Evolutionary conservation across 30 jellyfish, hydroid and myxozoan genomes (phyloP).

Genomic region (Aurelia sp.): DNA sequence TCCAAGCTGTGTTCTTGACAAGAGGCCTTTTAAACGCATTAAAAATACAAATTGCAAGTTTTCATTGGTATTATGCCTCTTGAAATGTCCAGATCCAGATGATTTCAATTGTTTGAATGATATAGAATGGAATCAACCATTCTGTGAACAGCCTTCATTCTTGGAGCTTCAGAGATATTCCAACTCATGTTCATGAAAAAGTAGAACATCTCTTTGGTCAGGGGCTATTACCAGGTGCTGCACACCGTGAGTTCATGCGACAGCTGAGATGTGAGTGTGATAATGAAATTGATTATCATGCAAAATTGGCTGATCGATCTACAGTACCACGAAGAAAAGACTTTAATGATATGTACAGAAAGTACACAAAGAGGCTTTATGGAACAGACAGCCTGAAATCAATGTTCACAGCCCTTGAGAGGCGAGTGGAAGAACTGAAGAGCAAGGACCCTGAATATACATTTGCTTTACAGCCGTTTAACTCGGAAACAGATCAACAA

Average conservation of each 20-base stretch:
- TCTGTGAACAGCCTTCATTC: conserved; percentile 4
- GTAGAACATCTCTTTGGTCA: background rate
- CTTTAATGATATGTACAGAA: conserved; percentile 17
- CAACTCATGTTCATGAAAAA: background rate
- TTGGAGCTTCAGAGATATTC: conserved; percentile 15
- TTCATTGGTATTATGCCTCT: background rate
- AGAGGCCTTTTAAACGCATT: background rate
- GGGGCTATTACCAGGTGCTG: conserved; percentile 13
- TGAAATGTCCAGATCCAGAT: background rate
- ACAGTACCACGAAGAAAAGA: conserved; percentile 15
- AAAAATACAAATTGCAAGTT: conserved; percentile 3
- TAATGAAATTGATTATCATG: background rate
- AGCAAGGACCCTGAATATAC: background rate
- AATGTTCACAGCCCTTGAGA: conserved; percentile 12
- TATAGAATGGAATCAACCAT: conserved; percentile 25
- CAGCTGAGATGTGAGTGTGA: background rate
- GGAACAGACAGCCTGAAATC: conserved; percentile 2
- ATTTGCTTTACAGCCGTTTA: background rate
- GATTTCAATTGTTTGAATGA: background rate
- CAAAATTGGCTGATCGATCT: conserved; percentile 20
- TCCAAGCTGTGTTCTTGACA: background rate
- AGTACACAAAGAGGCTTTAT: background rate
- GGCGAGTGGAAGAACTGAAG: background rate
- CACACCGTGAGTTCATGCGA: conserved; percentile 15
- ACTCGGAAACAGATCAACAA: background rate